Percentiles rank a stretch among this genome's conserved stretches.
Evolutionary conservation across 2,797 vertebrate species (phyloP).

Genomic region (Chiroxiphia lanceolata): DNA sequence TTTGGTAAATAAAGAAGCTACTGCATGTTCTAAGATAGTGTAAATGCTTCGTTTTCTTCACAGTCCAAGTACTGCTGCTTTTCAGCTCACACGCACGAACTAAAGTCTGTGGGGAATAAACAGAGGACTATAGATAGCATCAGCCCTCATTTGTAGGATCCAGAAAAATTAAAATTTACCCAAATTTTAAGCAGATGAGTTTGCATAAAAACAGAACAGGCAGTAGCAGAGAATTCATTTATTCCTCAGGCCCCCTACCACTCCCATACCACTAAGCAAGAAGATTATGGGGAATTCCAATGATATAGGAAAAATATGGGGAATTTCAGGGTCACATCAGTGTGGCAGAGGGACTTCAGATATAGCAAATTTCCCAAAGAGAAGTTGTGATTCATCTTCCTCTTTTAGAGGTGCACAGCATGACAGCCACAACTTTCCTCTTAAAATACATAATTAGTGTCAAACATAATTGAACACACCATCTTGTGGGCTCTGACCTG

Average conservation of each 20-base stretch:
- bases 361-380: neutral
- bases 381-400: neutral
- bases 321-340: neutral
- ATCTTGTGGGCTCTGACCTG: neutral
- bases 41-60: neutral
- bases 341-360: neutral
- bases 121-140: conserved; percentile 1
- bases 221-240: neutral
- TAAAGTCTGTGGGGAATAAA: conserved; percentile 21
- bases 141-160: neutral
- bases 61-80: conserved; percentile 13
- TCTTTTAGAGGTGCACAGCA: neutral
- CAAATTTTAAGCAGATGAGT: conserved; percentile 6
- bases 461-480: neutral
- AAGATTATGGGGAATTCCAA: neutral
- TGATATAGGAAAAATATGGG: neutral
- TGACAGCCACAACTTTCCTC: neutral
- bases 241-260: neutral
- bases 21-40: neutral
- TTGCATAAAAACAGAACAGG: neutral
- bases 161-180: conserved; percentile 21
- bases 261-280: neutral
- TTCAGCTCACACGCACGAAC: neutral
- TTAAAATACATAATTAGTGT: neutral
- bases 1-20: conserved; percentile 32